Evolutionary conservation across 2,113 vertebrate genomes (phyloP).

Genomic region (Martes martes): DNA sequence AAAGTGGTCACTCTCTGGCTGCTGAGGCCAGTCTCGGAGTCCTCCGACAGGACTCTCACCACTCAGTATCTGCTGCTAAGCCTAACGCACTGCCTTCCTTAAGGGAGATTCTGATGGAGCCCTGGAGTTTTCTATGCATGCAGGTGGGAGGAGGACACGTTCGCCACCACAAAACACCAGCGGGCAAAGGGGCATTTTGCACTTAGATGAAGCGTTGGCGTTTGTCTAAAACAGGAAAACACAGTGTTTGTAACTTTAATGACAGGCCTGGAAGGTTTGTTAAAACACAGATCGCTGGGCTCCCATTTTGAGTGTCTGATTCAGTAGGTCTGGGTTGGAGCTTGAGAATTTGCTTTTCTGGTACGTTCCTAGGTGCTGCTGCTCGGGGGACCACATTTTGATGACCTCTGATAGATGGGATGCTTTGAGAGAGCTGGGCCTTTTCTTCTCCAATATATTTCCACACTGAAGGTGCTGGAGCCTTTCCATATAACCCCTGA

Average conservation of each 20-base stretch:
- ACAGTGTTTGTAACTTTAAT: accelerated
- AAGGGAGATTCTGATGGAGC: too few species aligned
- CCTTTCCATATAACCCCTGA: not conserved
- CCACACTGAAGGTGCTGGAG: not conserved
- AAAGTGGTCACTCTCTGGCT: too few species aligned
- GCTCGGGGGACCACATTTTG: accelerated
- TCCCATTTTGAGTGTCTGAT: not conserved
- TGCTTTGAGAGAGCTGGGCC: not conserved
- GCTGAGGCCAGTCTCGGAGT: accelerated
- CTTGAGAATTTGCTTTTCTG: not conserved
- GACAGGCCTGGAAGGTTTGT: not conserved
- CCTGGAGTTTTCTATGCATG: not conserved
- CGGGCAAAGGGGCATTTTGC: not conserved
- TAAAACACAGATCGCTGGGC: not conserved
- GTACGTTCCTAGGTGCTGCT: not conserved
- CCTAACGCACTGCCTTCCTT: accelerated
- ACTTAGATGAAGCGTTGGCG: accelerated
- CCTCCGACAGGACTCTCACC: accelerated
- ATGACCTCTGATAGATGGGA: not conserved
- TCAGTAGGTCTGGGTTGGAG: not conserved
- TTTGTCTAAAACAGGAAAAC: not conserved
- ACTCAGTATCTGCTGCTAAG: not conserved
- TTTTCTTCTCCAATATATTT: not conserved
- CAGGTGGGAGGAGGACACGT: too few species aligned
- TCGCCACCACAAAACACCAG: accelerated